A percentile compares a stretch with the other conserved stretches of the same genome.
Evolutionary conservation across 2,797 vertebrate genomes (phyloP).

Genomic region (Poecilia wingei): DNA sequence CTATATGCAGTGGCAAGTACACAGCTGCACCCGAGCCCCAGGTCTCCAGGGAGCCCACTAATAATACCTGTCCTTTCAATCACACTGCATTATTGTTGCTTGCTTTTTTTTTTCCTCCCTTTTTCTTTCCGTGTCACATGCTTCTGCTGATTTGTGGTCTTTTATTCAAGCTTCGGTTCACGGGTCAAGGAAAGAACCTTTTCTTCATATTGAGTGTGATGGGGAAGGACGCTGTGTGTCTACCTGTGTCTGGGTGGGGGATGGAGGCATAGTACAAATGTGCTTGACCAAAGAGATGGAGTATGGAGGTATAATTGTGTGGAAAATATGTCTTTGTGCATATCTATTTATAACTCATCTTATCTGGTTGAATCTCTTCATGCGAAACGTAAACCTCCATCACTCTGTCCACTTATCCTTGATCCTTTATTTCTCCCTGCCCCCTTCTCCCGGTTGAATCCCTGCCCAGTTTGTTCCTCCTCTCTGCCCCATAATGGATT

Average conservation of each 20-base stretch:
- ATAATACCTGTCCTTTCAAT: constrained; percentile 62
- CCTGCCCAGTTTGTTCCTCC: constrained; percentile 43
- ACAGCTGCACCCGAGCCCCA: constrained; percentile 45
- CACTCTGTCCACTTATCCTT: constrained; percentile 57
- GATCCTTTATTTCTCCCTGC: constrained; percentile 49
- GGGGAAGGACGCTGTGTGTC: constrained; percentile 24
- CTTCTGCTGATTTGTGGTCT: constrained; percentile 48
- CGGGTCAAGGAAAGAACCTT: constrained; percentile 34
- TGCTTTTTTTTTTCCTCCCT: constrained; percentile 7
- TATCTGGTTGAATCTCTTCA: constrained; percentile 40
- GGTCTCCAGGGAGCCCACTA: constrained; percentile 53
- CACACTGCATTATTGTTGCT: constrained; percentile 55
- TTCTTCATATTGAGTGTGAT: constrained; percentile 34
- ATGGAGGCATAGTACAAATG: constrained; percentile 33
- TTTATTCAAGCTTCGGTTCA: constrained; percentile 7
- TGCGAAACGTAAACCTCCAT: constrained; percentile 57
- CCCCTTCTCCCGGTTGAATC: constrained; percentile 16
- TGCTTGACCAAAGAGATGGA: constrained; percentile 38
- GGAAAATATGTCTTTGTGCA: constrained; percentile 46
- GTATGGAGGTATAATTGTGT: constrained; percentile 52
- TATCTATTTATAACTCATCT: constrained; percentile 44
- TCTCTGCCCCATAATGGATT: constrained; percentile 76
- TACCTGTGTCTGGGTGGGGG: constrained; percentile 42
- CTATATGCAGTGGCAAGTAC: constrained; percentile 27
- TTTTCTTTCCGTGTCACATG: constrained; percentile 35